phyloP scores from a whole-genome alignment of 2,113 vertebrate species.

The Pyxicephalus adspersus region DNA sequence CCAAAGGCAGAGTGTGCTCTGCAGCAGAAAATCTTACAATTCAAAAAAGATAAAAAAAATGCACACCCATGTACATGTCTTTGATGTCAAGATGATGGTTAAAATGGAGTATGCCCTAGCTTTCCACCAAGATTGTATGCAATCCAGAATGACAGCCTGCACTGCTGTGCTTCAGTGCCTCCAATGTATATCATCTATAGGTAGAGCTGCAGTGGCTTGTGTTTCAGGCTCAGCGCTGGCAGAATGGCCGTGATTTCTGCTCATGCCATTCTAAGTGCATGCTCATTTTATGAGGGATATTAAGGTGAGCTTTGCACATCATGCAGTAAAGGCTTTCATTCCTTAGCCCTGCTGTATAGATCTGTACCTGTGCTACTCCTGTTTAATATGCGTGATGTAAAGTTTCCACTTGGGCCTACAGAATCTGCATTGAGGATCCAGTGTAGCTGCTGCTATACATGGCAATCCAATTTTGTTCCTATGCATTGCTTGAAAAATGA shows the following conservation, averaged over 20 bases:
- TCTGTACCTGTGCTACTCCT: not conserved
- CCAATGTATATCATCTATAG: constrained; percentile 4
- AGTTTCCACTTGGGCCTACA: constrained; percentile 20
- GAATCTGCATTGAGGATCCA: not conserved
- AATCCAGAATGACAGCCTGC: constrained; percentile 30
- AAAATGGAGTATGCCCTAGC: constrained; percentile 28
- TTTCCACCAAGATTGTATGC: not conserved
- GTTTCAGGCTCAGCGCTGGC: too few species aligned
- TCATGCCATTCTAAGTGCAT: not conserved
- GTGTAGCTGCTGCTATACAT: not conserved
- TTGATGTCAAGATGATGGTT: constrained; percentile 14
- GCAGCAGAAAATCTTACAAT: constrained; percentile 11
- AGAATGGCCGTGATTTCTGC: not conserved
- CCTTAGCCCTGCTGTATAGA: too few species aligned
- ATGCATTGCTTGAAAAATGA: too few species aligned
- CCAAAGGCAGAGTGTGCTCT: not conserved
- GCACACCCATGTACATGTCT: constrained; percentile 9
- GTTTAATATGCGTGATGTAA: not conserved
- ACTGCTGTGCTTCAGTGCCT: not conserved
- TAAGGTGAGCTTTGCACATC: not conserved
- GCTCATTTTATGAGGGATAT: too few species aligned
- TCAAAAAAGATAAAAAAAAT: not conserved
- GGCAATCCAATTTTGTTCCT: not conserved
- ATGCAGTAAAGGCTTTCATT: not conserved
- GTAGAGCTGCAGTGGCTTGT: not conserved